Conservation (phyloP, 2,888 invertebrate species). For the Prionchulus punctatus region DNA sequence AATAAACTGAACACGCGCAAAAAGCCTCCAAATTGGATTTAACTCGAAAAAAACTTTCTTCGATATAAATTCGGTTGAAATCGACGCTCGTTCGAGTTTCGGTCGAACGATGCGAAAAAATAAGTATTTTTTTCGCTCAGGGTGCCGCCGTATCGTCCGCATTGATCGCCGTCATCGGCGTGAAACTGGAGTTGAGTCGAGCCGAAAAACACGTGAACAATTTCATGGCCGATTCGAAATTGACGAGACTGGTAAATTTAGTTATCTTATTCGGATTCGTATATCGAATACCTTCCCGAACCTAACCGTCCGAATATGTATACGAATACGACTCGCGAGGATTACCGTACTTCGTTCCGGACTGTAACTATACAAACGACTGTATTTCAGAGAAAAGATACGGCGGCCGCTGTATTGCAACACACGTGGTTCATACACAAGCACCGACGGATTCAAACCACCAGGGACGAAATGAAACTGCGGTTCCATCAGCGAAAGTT, state of each 20-base stretch:
- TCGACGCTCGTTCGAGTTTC: neutral
- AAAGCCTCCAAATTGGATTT: no score
- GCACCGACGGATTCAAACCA: conserved; percentile 47
- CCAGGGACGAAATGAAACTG: conserved; percentile 40
- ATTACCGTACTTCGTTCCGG: no score
- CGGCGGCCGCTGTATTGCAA: conserved; percentile 93
- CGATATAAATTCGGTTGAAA: neutral
- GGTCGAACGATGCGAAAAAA: neutral
- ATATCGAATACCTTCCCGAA: neutral
- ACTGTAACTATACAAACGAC: no score
- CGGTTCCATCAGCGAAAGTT: conserved; percentile 95
- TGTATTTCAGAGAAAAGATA: conserved; percentile 75
- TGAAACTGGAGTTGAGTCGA: conserved; percentile 93
- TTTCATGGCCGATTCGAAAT: conserved; percentile 99
- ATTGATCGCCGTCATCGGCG: conserved; percentile 94
- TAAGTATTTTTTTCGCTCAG: conserved; percentile 45
- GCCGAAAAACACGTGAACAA: conserved; percentile 99
- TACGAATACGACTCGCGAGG: no score
- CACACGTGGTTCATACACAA: conserved; percentile 99
- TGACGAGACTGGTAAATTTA: conserved; percentile 92
- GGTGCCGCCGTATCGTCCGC: conserved; percentile 97
- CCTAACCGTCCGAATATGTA: neutral
- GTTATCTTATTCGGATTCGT: no score
- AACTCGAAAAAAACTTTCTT: no score
- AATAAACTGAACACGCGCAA: no score